These are phyloP conservation scores for Sinodicranocentrus sp. DNA, from an alignment of 2,888 invertebrate genomes.

Conservation along the genomic window DNA sequence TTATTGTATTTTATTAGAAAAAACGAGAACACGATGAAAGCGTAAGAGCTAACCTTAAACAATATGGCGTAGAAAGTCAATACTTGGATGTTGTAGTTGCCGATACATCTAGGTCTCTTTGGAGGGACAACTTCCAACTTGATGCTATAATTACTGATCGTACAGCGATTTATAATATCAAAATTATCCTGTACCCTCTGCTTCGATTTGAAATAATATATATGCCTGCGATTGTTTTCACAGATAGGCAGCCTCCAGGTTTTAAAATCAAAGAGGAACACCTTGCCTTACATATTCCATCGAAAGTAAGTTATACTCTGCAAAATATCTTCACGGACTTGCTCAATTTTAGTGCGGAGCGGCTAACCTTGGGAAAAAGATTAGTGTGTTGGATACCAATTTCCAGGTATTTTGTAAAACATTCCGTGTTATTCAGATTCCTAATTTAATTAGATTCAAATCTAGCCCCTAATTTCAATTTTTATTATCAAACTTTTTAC, in stretches of 20 bases:
- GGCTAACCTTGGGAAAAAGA: conserved; percentile 87
- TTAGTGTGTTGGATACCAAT: conserved; percentile 98
- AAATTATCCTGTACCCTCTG: too few relatives aligned
- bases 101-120: conserved; percentile 92
- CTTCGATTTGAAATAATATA: background rate
- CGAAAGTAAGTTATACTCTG: conserved; percentile 91
- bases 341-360: conserved; percentile 88
- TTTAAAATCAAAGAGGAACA: conserved; percentile 83
- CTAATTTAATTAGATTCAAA: too few relatives aligned
- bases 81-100: conserved; percentile 94
- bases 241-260: conserved; percentile 79
- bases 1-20: conserved; percentile 78
- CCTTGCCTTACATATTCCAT: conserved; percentile 86
- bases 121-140: conserved; percentile 85
- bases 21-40: conserved; percentile 86
- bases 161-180: conserved; percentile 80
- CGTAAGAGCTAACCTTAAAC: conserved; percentile 90
- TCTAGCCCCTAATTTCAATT: too few relatives aligned
- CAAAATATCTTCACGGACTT: conserved; percentile 91
- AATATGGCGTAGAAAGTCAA: conserved; percentile 87
- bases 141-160: conserved; percentile 98
- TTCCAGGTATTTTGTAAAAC: conserved; percentile 84
- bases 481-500: too few relatives aligned
- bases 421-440: too few relatives aligned
- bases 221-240: too few relatives aligned